These are phyloP conservation scores for Nesogale talazaci DNA, from an alignment of 2,113 vertebrate genomes.

Conservation along the genomic window DNA sequence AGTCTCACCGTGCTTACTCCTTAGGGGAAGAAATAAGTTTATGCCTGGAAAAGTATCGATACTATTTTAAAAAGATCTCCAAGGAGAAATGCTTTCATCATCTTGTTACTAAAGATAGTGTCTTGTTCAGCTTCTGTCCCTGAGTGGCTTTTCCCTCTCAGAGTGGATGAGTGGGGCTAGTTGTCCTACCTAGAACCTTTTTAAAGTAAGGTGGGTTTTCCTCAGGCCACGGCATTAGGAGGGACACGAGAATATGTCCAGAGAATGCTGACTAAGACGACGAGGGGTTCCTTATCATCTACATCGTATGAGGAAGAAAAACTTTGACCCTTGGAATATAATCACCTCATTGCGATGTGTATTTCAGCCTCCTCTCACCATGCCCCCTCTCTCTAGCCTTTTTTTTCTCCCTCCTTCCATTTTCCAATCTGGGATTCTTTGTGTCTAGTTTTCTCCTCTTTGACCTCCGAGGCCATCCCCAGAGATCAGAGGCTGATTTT, in stretches of 20 bases:
- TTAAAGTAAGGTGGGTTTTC: slow-evolving; percentile 38
- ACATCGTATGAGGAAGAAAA: slow-evolving; percentile 17
- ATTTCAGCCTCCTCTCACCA: neutral
- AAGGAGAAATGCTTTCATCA: slow-evolving; percentile 73
- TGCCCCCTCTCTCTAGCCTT: neutral
- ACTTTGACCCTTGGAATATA: neutral
- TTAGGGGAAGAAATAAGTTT: slow-evolving; percentile 59
- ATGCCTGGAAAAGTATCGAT: slow-evolving; percentile 58
- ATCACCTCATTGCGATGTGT: neutral
- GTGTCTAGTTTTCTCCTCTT: neutral
- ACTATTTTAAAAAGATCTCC: slow-evolving; percentile 74
- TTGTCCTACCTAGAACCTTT: slow-evolving; percentile 40
- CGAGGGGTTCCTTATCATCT: neutral
- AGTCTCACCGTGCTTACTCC: slow-evolving; percentile 51
- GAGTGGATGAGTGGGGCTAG: slow-evolving; percentile 37
- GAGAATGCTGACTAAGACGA: neutral
- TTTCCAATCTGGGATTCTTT: no score
- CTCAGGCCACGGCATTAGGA: slow-evolving; percentile 8
- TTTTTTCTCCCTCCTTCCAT: slow-evolving; percentile 27
- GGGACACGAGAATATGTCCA: neutral
- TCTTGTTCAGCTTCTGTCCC: neutral
- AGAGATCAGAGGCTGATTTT: neutral
- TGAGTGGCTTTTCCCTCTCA: slow-evolving; percentile 33
- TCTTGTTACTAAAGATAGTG: slow-evolving; percentile 54
- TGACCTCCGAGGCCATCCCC: neutral